Evolutionary conservation across 1,140 invertebrate genomes (phyloP), one percentile per base, ranked within the genome.

Genomic region (Saxidomus purpurata): DNA sequence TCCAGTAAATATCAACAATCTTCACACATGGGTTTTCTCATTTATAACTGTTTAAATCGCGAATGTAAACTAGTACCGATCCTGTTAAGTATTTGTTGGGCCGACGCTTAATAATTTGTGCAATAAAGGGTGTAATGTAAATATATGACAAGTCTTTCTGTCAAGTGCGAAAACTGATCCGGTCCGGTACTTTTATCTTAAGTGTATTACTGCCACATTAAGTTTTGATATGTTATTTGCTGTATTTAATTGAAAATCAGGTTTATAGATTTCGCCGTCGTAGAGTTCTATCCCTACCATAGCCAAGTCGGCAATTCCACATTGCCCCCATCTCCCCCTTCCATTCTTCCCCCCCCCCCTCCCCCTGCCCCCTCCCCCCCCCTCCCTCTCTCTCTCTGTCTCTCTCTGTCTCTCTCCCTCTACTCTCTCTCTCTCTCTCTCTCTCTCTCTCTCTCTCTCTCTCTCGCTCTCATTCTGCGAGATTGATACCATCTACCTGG

Each of bases 1-100:
- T 38, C 6, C 22, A 6, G 1, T 31, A 71, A 71, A 71, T 71
- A 71, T 71, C 67, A 40, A 38, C 67, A 71, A 71, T 71, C 67
- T 71, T 71, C 38, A 71, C 67, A 71, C 67, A 15, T 38, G 34
- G 22, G 1, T 38, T 31, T 38, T 71, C 67, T 40, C 34, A 71
- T 71, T 71, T 28, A 71, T 38, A 38, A 15, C 2, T 17, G 34
- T 19, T 1, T 71, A 38, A 43, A 71, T 36, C 31, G 13, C 22
- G 17, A 38, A 36, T 38, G 22, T 28, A 71, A 38, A 71, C 67
- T 22, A 31, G 11, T 1, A 19, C 15, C n/a, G 25, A 28, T 63
- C 25, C 25, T 19, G 19, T 63, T 63, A 8, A 63, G 19, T 8
- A 63, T 63, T 28, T 63, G 6, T 63, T 28, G 11, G 59, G 1